A percentile compares a stretch with the other conserved stretches of the same genome.
These are phyloP conservation scores for Asteroscopus sphinx DNA, from an alignment of 2,888 invertebrate species.

Conservation along the genomic window DNA sequence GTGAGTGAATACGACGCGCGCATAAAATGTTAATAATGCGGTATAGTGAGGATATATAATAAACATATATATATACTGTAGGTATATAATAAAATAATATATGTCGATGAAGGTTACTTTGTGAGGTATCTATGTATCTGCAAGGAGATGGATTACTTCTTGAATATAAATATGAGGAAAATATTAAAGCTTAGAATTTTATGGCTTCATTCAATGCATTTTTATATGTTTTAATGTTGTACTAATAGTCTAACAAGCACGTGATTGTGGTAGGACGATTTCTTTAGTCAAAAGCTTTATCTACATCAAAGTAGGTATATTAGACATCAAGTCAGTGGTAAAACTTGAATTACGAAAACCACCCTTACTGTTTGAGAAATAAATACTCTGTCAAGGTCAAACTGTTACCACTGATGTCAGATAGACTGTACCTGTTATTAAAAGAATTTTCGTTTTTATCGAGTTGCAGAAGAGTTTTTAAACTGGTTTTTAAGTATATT, in stretches of 20 bases:
- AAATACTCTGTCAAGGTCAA: no score
- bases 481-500: no score
- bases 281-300: background rate
- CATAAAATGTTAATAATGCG: constrained; percentile 45
- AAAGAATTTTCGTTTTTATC: no score
- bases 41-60: constrained; percentile 22
- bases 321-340: no score
- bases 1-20: constrained; percentile 27
- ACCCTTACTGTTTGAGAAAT: no score
- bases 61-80: constrained; percentile 11
- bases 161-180: constrained; percentile 63
- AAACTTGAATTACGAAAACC: no score
- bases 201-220: constrained; percentile 28
- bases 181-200: constrained; percentile 42
- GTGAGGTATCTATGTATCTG: constrained; percentile 51
- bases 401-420: no score
- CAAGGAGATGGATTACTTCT: constrained; percentile 56
- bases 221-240: constrained; percentile 10
- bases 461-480: no score
- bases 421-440: no score
- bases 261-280: constrained; percentile 11
- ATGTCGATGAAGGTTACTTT: constrained; percentile 64
- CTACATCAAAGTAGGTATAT: no score
- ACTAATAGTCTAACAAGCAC: background rate
- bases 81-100: constrained; percentile 32